Base-by-base conservation (phyloP, 2,888 invertebrate genomes). In the Netelia melanura region DNA sequence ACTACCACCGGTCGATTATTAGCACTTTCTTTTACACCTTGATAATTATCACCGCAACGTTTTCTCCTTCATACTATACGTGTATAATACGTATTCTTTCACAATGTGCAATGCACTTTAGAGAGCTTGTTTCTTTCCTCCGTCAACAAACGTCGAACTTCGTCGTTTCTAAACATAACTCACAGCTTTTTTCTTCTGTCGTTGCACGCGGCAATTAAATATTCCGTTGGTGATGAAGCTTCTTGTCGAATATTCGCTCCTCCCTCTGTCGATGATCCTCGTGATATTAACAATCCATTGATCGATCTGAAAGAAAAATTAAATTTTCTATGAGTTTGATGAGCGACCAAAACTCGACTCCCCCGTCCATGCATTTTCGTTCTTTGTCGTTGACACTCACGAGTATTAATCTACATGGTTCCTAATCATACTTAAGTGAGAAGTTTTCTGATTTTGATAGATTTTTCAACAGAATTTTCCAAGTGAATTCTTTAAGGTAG, bases 41-140 rank as follows among this genome's bases (percentile, higher is more conserved):
- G 64, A 72, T 75, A 62, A 61, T 79, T 71, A 82, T 82, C 82
- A 52, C 58, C 70, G 58, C 64, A 62, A 71, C 58, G 23, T 70
- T 71, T 78, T 43, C 67, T 43, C 10, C 2, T 70, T 14, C 62
- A n/a, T 43, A 25, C 5, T 25, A 48, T 17, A 44, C 21, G 5
- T 43, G 8, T n/a, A 25, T 58, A 21, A n/a, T 48, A 54, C 5
- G 30, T 76, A 58, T 48, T n/a, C 17, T 43, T 54, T 77, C 48
- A 61, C 77, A 61, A 71, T 58, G 25, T 30, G 30, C 64, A 67
- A 11, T 21, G 25, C 14, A 21, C 44, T 68, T 14, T 52, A 8
- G 10, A 17, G 17, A 9, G n/a, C 8, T 10, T 1, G 52, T 14
- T 21, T 23, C 30, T 14, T 44, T 30, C 25, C 17, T 80, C 64